These are phyloP conservation scores for Pentalonia nigronervosa DNA, from an alignment of 1,140 invertebrate species.

Conservation along the genomic window DNA sequence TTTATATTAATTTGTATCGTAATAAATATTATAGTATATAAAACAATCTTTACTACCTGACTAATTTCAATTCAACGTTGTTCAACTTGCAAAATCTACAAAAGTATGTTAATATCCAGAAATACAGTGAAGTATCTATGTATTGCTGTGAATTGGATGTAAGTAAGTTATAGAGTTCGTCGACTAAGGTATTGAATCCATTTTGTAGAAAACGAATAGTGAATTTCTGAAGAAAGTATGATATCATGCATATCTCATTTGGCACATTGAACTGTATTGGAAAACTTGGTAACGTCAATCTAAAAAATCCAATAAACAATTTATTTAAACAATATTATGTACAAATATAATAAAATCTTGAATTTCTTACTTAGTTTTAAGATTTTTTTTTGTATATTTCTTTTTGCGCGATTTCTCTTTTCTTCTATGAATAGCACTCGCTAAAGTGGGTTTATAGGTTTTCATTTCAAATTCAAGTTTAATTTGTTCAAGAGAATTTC, in stretches of 20 bases:
- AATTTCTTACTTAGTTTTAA: not conserved
- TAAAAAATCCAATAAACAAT: not conserved
- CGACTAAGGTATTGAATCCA: constrained; percentile 23
- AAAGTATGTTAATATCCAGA: constrained; percentile 49
- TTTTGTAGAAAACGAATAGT: constrained; percentile 32
- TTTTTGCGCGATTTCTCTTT: not conserved
- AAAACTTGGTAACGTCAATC: not conserved
- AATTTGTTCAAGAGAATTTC: not conserved
- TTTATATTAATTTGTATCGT: not conserved
- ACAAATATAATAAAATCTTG: not conserved
- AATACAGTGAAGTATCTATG: constrained; percentile 42
- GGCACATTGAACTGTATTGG: not conserved
- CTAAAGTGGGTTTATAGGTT: not conserved
- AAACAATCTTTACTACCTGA: constrained; percentile 34
- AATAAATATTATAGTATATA: not conserved
- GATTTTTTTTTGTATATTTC: constrained; percentile 5
- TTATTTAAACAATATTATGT: not conserved
- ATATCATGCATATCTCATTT: not conserved
- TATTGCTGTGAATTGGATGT: not conserved
- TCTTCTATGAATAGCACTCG: not conserved
- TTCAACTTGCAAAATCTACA: constrained; percentile 43
- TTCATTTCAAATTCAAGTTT: not conserved
- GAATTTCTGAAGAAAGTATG: constrained; percentile 46
- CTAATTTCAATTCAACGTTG: not conserved
- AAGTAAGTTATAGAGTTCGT: constrained; percentile 48